Evolutionary conservation across 2,113 vertebrate species (phyloP).

Genomic region (Numida meleagris): DNA sequence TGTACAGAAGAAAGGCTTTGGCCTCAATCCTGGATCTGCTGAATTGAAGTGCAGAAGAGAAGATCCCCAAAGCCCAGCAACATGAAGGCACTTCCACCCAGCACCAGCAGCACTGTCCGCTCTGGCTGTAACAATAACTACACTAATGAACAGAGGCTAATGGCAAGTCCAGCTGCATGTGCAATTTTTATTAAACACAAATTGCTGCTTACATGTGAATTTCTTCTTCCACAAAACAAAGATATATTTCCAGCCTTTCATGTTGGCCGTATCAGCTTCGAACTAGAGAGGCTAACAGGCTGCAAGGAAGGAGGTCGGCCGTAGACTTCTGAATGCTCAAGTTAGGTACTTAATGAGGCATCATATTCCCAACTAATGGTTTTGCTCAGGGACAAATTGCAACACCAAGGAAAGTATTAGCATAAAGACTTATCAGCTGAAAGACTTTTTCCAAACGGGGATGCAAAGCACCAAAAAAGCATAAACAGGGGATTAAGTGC

Average conservation of each 20-base stretch:
- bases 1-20: conserved; percentile 23
- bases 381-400: neutral
- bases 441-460: neutral
- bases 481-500: neutral
- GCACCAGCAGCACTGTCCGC: neutral
- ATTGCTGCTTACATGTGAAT: neutral
- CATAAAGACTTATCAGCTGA: neutral
- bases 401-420: neutral
- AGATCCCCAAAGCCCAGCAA: conserved; percentile 15
- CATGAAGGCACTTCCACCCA: neutral
- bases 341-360: neutral
- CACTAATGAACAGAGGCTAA: neutral
- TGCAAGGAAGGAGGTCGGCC: neutral
- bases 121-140: neutral
- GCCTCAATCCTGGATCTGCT: conserved; percentile 36
- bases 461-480: neutral
- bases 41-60: conserved; percentile 27
- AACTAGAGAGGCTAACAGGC: neutral
- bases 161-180: neutral
- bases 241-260: neutral
- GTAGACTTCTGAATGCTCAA: neutral
- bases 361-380: neutral
- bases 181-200: neutral
- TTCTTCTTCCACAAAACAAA: neutral
- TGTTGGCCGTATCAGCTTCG: neutral